phyloP scores from a whole-genome alignment of 2,797 vertebrate species.

The Scolopax rusticola region DNA sequence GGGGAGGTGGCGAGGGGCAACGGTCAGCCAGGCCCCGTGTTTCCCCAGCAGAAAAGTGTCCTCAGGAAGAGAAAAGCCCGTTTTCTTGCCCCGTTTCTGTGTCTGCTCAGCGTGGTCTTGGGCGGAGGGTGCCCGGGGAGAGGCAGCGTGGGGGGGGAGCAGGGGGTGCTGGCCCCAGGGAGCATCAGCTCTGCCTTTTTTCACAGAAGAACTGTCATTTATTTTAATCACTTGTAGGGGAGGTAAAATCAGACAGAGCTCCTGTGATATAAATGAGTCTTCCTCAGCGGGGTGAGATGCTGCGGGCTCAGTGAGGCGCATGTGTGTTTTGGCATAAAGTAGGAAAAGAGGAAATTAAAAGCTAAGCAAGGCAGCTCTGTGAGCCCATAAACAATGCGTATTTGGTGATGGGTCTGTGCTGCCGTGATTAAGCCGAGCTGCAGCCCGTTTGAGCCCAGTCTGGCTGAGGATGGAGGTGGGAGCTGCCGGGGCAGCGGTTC shows the following conservation, averaged over 20 bases:
- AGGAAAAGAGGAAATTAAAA: background rate
- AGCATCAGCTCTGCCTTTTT: background rate
- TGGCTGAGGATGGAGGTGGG: background rate
- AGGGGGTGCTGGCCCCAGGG: background rate
- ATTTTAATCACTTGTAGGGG: background rate
- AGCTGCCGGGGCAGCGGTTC: background rate
- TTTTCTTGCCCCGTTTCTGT: background rate
- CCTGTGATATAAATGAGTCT: fast-evolving
- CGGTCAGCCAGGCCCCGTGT: background rate
- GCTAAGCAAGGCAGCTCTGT: fast-evolving
- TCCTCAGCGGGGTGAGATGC: background rate
- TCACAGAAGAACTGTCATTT: background rate
- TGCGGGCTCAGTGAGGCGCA: fast-evolving
- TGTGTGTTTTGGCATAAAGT: background rate
- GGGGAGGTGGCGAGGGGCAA: fast-evolving
- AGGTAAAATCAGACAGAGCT: background rate
- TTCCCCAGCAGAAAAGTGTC: background rate
- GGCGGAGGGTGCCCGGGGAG: fast-evolving
- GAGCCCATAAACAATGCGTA: fast-evolving
- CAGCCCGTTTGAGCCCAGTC: background rate
- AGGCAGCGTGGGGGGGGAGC: fast-evolving
- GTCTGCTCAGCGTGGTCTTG: fast-evolving
- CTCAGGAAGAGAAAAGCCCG: background rate
- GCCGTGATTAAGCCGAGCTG: background rate
- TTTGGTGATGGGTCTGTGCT: background rate